Conservation (phyloP, 2,888 invertebrate genomes). For the Heteropelma amictum region DNA sequence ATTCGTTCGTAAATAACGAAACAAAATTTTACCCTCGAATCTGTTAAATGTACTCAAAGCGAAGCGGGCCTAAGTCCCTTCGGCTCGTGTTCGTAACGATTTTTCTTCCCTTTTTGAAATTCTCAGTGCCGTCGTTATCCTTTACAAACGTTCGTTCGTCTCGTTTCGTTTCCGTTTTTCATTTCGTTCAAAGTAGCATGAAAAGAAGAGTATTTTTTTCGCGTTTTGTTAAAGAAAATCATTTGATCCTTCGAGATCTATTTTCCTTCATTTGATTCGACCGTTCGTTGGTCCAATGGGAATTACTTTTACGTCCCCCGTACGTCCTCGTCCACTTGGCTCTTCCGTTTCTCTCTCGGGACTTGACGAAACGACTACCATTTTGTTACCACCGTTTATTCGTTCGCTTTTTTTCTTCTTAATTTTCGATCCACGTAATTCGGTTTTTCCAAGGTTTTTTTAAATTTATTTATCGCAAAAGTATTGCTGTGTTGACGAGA, state of each 20-base stretch:
- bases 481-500: conserved; percentile 71
- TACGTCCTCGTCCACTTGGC: conserved; percentile 21
- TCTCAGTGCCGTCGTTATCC: too few relatives aligned
- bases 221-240: not conserved
- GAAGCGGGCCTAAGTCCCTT: conserved; percentile 38
- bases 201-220: conserved; percentile 13
- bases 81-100: conserved; percentile 1
- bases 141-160: not conserved
- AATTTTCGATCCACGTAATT: conserved; percentile 12
- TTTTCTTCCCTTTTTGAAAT: not conserved
- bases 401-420: conserved; percentile 40
- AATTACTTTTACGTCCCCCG: conserved; percentile 51
- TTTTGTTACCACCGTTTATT: conserved; percentile 60
- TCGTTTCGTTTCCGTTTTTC: conserved; percentile 5
- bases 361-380: conserved; percentile 70
- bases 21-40: conserved; percentile 39
- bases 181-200: conserved; percentile 2
- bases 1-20: conserved; percentile 16
- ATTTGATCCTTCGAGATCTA: conserved; percentile 20
- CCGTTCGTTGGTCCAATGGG: conserved; percentile 68
- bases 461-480: conserved; percentile 49
- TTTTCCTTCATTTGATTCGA: conserved; percentile 56
- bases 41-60: conserved; percentile 43
- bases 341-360: conserved; percentile 63
- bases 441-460: not conserved